Conservation (phyloP, 2,797 vertebrate genomes). For the Aulostomus chinensis region DNA sequence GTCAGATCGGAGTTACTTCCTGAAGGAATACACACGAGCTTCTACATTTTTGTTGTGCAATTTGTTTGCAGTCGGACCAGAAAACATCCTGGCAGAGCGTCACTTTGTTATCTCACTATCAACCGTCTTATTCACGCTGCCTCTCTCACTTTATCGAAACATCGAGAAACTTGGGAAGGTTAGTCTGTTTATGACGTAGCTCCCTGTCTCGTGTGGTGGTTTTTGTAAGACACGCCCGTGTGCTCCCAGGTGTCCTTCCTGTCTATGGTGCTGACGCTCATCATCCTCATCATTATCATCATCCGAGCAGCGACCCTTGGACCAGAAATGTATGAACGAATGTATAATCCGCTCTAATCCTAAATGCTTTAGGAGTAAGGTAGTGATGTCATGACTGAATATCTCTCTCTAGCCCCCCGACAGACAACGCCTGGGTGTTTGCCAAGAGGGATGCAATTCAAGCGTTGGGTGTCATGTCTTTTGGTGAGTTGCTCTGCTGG, state of each 20-base stretch:
- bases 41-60: constrained; percentile 1
- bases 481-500: constrained; percentile 84
- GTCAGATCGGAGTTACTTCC: too few species aligned
- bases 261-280: constrained; percentile 87
- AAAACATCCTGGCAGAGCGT: constrained; percentile 83
- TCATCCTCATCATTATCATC: constrained; percentile 85
- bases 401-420: constrained; percentile 80
- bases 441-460: constrained; percentile 89
- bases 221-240: constrained; percentile 22
- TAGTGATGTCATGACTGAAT: too few species aligned
- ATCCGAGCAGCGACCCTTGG: constrained; percentile 84
- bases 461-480: constrained; percentile 94
- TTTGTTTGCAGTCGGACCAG: constrained; percentile 84
- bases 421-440: constrained; percentile 90
- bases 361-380: too few species aligned
- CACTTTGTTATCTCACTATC: constrained; percentile 88
- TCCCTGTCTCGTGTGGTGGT: neutral
- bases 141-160: constrained; percentile 89
- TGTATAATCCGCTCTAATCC: too few species aligned
- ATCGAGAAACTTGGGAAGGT: constrained; percentile 94
- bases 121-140: constrained; percentile 87
- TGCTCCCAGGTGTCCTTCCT: constrained; percentile 86
- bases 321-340: constrained; percentile 78
- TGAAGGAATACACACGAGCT: too few species aligned
- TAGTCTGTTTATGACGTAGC: constrained; percentile 2